Evolutionary conservation across 2,113 vertebrate species (phyloP).

Genomic region (Perca schrenkii): DNA sequence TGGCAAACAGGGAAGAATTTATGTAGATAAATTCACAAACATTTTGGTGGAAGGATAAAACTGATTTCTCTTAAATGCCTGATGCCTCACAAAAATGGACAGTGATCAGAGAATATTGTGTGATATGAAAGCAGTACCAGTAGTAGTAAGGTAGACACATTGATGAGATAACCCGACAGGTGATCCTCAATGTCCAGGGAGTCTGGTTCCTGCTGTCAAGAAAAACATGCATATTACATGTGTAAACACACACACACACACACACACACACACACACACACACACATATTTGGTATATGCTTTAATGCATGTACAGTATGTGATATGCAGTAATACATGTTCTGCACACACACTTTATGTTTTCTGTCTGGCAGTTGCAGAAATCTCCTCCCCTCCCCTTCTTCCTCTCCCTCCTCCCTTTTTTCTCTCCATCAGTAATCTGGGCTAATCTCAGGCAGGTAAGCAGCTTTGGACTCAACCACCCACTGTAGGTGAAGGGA

Average conservation of each 20-base stretch:
- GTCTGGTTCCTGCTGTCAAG: conserved; percentile 85
- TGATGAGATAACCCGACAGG: conserved; percentile 91
- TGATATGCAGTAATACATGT: conserved; percentile 34
- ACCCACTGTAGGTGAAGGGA: conserved; percentile 51
- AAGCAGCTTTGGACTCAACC: conserved; percentile 84
- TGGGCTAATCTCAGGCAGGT: conserved; percentile 82
- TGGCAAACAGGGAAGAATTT: neutral
- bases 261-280: neutral
- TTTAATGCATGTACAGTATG: neutral
- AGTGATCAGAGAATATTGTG: neutral
- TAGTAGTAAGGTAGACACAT: conserved; percentile 91
- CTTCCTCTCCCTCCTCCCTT: conserved; percentile 57
- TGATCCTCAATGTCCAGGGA: conserved; percentile 93
- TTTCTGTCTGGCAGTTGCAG: conserved; percentile 49
- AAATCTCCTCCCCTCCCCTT: conserved; percentile 69
- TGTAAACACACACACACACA: no score
- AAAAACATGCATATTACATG: conserved; percentile 16
- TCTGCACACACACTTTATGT: conserved; percentile 29
- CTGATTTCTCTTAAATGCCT: neutral
- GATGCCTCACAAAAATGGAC: neutral
- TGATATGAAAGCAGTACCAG: conserved; percentile 86
- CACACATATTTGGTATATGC: neutral
- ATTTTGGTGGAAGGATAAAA: neutral
- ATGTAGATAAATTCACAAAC: neutral
- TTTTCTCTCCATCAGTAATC: conserved; percentile 76